These are phyloP conservation scores for Martes flavigula DNA, from an alignment of 2,797 vertebrate genomes.

Conservation along the genomic window DNA sequence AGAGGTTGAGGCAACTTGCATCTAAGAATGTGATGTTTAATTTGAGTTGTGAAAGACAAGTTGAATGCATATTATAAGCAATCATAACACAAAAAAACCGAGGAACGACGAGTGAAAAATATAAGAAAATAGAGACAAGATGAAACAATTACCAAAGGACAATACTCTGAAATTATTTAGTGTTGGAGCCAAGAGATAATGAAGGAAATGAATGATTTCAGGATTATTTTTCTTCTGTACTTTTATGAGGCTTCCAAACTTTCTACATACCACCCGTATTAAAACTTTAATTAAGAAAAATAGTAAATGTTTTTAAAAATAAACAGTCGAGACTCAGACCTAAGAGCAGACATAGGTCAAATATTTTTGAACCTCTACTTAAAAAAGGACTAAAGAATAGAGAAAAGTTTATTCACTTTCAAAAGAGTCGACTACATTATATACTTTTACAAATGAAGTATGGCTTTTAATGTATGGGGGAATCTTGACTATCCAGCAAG, in stretches of 20 bases:
- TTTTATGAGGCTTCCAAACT: slow-evolving; percentile 41
- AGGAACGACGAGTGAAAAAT: neutral
- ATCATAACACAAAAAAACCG: neutral
- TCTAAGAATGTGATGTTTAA: neutral
- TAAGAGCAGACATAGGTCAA: neutral
- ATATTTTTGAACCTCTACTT: neutral
- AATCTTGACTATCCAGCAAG: neutral
- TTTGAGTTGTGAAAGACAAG: neutral
- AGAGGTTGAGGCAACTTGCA: neutral
- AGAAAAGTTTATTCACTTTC: neutral
- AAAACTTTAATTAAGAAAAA: slow-evolving; percentile 55
- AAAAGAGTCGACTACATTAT: neutral
- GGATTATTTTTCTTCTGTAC: neutral
- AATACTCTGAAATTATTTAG: neutral
- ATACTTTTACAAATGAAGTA: neutral
- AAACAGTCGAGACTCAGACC: neutral
- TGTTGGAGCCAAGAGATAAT: neutral
- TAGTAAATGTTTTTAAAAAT: neutral
- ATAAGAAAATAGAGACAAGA: neutral
- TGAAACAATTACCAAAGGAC: neutral
- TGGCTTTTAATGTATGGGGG: neutral
- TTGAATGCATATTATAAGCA: neutral
- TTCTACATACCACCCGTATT: neutral
- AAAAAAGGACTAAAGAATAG: neutral
- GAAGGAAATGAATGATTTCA: neutral